These are phyloP conservation scores for Sebastiscus tertius DNA, from an alignment of 2,797 vertebrate species.

Conservation along the genomic window DNA sequence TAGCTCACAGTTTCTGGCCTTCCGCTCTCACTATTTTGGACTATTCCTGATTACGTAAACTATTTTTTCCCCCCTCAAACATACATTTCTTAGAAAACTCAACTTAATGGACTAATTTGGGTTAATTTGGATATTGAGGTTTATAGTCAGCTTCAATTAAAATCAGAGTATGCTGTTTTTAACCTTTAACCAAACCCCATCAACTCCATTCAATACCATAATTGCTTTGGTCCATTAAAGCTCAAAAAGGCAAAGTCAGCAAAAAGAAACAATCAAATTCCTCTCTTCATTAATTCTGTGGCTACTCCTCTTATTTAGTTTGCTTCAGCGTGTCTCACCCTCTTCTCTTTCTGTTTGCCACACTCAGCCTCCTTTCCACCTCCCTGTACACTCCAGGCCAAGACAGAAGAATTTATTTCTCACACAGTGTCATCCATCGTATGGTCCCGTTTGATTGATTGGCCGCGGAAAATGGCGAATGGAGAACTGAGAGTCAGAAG, in stretches of 20 bases:
- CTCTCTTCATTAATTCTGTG: neutral
- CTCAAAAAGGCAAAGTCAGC: neutral
- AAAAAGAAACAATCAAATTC: neutral
- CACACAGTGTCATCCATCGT: conserved; percentile 23
- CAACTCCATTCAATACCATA: neutral
- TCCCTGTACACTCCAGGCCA: conserved; percentile 4
- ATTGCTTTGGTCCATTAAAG: neutral
- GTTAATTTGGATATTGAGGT: neutral
- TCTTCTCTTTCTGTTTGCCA: neutral
- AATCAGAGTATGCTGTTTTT: neutral
- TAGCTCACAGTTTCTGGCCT: conserved; percentile 23
- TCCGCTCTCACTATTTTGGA: neutral
- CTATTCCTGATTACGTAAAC: conserved; percentile 5
- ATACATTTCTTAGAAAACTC: neutral
- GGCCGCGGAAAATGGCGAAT: conserved; percentile 25
- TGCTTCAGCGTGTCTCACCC: neutral
- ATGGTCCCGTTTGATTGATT: conserved; percentile 57
- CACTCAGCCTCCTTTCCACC: neutral
- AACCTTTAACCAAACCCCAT: neutral
- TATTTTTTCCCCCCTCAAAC: neutral
- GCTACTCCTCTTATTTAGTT: neutral
- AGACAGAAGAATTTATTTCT: conserved; percentile 16
- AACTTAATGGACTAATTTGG: neutral
- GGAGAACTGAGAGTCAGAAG: conserved; percentile 36
- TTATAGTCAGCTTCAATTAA: neutral